Evolutionary conservation across 2,888 invertebrate species (phyloP), one percentile per base, ranked within the genome.

Genomic region (Beris chalybata): DNA sequence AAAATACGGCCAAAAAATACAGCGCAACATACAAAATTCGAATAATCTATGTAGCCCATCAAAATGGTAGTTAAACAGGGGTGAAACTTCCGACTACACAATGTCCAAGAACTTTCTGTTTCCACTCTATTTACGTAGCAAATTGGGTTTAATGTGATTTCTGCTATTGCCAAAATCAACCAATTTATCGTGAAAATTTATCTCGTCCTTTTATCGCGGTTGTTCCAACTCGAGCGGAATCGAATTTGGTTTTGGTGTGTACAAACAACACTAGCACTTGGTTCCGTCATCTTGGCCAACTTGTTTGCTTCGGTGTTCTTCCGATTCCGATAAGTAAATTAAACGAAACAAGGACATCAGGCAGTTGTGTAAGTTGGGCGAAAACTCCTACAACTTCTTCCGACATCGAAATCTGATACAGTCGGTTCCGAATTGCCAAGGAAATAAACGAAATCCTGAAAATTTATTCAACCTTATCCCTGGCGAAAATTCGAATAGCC

Each of bases 281-380:
- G 5, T 38, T 38, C 38, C 38, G 1, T 38, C 38, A 9, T 38
- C 9, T 38, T 38, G 38, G 38, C 22, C 22, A 22, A 13, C 48
- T 13, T 15, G 48, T 48, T 48, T 48, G 22, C 13, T 22, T 48
- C 15, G 13, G 48, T 48, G 48, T 48, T 15, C 2, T 22, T 2
- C 4, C 48, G 22, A 48, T 48, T 22, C 22, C 38, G 38, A 38
- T 9, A 48, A 48, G 48, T 48, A 48, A 48, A 48, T 48, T 48
- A 48, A 48, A 48, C 12, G 48, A 48, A 48, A 48, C 48, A 48
- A 48, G 48, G 48, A 48, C 48, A 48, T 48, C 7, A 48, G 48
- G 9, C 48, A 48, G 5, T 48, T 48, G 48, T 48, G 12, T 48
- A 48, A 48, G 48, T 48, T 48, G 15, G 15, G 6, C 22, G 48